phyloP scores from a whole-genome alignment of 2,888 invertebrate genomes.

The Amaurobius ferox region DNA sequence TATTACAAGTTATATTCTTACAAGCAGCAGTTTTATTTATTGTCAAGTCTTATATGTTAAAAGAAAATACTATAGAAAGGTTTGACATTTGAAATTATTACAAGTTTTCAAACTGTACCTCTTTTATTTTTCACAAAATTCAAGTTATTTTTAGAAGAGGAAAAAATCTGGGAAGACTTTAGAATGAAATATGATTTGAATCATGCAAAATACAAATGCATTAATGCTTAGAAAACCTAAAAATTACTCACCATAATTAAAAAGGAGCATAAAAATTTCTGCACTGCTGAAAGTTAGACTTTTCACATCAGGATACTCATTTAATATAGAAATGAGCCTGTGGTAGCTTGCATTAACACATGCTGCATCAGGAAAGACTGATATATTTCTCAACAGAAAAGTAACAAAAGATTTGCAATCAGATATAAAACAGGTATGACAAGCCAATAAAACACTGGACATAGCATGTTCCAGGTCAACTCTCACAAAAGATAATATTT shows the following conservation, averaged over 20 bases:
- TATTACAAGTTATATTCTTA: too few relatives aligned
- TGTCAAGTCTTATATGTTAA: too few relatives aligned
- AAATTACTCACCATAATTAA: background rate
- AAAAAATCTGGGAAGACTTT: too few relatives aligned
- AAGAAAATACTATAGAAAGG: too few relatives aligned
- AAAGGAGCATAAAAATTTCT: background rate
- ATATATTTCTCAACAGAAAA: background rate
- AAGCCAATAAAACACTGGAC: background rate
- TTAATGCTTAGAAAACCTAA: too few relatives aligned
- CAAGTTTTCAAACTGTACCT: too few relatives aligned
- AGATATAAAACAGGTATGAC: background rate
- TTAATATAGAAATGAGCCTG: background rate
- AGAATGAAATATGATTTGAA: too few relatives aligned
- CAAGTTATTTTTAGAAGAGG: too few relatives aligned
- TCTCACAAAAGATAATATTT: background rate
- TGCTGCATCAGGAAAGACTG: background rate
- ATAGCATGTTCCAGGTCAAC: background rate
- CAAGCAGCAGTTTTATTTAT: too few relatives aligned
- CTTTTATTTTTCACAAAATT: too few relatives aligned
- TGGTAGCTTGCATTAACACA: background rate
- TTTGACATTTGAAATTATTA: too few relatives aligned
- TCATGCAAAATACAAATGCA: too few relatives aligned
- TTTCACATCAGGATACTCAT: background rate
- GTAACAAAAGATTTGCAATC: background rate
- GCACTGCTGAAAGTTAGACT: background rate